phyloP scores from a whole-genome alignment of 2,888 invertebrate species.

The Oscheius sp. region DNA sequence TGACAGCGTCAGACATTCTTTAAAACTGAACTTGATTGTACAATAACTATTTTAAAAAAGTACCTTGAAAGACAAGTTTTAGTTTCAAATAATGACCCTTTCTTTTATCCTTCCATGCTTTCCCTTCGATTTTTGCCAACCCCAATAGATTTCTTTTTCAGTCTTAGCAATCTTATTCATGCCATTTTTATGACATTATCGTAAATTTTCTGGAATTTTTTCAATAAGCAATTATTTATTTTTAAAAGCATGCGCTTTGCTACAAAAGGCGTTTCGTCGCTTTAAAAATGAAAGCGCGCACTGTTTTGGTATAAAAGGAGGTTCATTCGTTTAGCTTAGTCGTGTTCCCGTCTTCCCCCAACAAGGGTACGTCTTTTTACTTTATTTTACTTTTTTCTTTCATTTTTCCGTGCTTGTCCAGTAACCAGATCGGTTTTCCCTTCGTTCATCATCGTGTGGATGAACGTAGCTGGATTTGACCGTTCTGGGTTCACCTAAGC shows the following conservation, averaged over 20 bases:
- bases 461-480: constrained; percentile 3
- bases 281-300: too few species aligned
- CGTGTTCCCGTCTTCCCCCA: background rate
- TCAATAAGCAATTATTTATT: too few species aligned
- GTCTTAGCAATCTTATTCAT: too few species aligned
- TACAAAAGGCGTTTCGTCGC: too few species aligned
- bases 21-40: background rate
- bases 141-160: too few species aligned
- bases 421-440: background rate
- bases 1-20: background rate
- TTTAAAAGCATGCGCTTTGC: too few species aligned
- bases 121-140: too few species aligned
- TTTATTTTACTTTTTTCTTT: background rate
- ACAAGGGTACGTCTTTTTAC: background rate
- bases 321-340: too few species aligned
- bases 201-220: too few species aligned
- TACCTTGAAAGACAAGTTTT: too few species aligned
- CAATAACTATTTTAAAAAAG: too few species aligned
- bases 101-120: background rate
- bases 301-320: background rate
- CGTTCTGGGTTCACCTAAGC: background rate
- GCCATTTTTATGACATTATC: too few species aligned
- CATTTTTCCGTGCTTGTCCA: background rate
- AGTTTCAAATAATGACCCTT: background rate
- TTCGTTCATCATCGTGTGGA: background rate